A percentile compares a stretch with the other conserved stretches of the same genome.
Evolutionary conservation across 2,888 invertebrate species (phyloP).

Genomic region (Dascillus cervinus): DNA sequence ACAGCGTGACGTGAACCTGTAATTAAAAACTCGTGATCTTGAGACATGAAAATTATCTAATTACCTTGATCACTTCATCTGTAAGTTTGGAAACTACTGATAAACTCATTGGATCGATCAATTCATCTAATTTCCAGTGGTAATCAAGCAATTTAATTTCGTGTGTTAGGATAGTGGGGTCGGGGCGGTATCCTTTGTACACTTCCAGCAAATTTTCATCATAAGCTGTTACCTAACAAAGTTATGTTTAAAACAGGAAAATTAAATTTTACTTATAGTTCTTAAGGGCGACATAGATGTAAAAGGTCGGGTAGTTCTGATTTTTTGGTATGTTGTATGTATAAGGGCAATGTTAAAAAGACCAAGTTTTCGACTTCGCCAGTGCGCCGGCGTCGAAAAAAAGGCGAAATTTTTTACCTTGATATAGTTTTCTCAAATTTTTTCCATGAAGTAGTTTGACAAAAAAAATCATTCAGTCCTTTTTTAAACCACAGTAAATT

Average conservation of each 20-base stretch:
- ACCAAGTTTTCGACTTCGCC: too few relatives aligned
- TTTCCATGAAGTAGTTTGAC: too few relatives aligned
- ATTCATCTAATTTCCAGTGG: slow-evolving; percentile 37
- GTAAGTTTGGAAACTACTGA: slow-evolving; percentile 31
- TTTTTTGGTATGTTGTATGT: too few relatives aligned
- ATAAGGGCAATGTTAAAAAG: too few relatives aligned
- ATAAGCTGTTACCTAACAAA: slow-evolving; percentile 30
- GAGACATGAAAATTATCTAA: slow-evolving; percentile 6
- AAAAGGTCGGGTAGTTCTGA: too few relatives aligned
- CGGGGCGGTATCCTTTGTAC: slow-evolving; percentile 19
- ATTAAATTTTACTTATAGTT: neutral
- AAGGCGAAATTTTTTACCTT: too few relatives aligned
- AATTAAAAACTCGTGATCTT: too few relatives aligned
- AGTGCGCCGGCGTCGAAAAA: too few relatives aligned
- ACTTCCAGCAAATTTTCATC: slow-evolving; percentile 35
- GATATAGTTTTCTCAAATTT: too few relatives aligned
- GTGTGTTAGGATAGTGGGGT: slow-evolving; percentile 24
- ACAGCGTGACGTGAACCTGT: slow-evolving; percentile 17
- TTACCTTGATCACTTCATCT: slow-evolving; percentile 32
- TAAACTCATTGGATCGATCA: slow-evolving; percentile 35
- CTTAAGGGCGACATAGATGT: neutral
- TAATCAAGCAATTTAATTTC: slow-evolving; percentile 35
- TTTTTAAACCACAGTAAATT: too few relatives aligned
- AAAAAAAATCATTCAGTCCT: too few relatives aligned
- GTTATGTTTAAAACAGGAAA: slow-evolving; percentile 2